Percentiles rank a stretch among this genome's conserved stretches.
phyloP scores from a whole-genome alignment of 1,140 invertebrate genomes.

The Gryon sp. region DNA sequence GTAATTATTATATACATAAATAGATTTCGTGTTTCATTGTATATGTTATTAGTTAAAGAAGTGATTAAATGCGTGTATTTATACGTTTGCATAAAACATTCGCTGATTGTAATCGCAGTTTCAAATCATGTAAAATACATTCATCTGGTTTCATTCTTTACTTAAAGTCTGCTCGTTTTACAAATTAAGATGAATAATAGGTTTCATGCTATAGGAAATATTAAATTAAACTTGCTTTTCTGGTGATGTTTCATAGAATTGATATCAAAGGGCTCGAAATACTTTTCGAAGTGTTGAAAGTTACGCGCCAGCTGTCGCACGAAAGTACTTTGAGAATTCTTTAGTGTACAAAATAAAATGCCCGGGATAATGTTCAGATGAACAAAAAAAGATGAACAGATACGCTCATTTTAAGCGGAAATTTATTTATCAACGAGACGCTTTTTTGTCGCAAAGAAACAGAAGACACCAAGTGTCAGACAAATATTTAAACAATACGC shows the following conservation, averaged over 20 bases:
- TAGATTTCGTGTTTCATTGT: too few relatives aligned
- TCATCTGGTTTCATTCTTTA: neutral
- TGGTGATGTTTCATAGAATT: conserved; percentile 25
- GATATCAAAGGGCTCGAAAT: conserved; percentile 38
- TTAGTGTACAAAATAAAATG: conserved; percentile 20
- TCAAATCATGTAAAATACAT: too few relatives aligned
- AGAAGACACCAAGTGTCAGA: neutral
- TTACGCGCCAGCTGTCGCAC: conserved; percentile 26
- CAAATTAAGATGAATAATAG: conserved; percentile 11
- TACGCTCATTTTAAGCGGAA: conserved; percentile 6
- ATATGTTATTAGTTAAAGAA: too few relatives aligned
- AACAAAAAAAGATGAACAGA: conserved; percentile 23
- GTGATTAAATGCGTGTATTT: too few relatives aligned
- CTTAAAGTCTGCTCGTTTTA: neutral
- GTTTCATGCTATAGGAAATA: conserved; percentile 59
- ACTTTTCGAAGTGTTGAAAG: conserved; percentile 38
- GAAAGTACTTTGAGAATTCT: conserved; percentile 23
- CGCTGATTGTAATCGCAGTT: too few relatives aligned
- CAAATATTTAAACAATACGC: conserved; percentile 19
- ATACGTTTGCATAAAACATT: too few relatives aligned
- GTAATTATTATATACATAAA: too few relatives aligned
- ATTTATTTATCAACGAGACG: conserved; percentile 12
- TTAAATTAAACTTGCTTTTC: conserved; percentile 57
- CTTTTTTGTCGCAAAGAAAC: neutral
- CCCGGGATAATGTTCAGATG: conserved; percentile 2